phyloP scores from a whole-genome alignment of 2,113 vertebrate genomes.

The Melanerpes aurifrons region DNA sequence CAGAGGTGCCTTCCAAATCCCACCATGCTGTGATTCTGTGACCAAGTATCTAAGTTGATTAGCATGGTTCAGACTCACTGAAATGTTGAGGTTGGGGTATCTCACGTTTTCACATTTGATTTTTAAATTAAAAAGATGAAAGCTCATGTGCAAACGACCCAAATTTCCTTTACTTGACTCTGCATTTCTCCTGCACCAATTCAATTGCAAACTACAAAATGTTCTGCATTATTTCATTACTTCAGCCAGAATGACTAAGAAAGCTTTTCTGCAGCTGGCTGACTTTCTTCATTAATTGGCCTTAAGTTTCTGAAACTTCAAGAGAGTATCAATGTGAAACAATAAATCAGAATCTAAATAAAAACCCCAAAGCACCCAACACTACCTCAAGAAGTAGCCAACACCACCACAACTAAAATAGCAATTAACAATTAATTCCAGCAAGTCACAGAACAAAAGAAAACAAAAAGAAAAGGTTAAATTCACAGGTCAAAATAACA shows the following conservation, averaged over 20 bases:
- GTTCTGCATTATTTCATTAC: neutral
- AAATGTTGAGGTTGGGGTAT: neutral
- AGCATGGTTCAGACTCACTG: neutral
- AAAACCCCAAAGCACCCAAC: neutral
- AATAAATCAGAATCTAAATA: neutral
- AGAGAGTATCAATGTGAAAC: neutral
- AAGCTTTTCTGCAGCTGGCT: neutral
- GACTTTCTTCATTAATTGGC: neutral
- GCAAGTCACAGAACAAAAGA: neutral
- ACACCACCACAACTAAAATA: neutral
- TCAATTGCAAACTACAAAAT: neutral
- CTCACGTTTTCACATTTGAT: neutral
- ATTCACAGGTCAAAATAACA: neutral
- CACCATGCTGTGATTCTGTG: neutral
- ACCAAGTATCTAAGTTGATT: neutral
- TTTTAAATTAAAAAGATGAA: neutral
- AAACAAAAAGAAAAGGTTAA: neutral
- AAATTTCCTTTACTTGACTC: neutral
- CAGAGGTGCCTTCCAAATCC: neutral
- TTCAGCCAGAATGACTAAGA: neutral
- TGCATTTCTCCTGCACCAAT: neutral
- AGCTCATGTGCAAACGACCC: neutral
- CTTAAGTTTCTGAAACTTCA: neutral
- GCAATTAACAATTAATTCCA: neutral
- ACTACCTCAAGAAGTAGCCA: neutral